These are phyloP conservation scores for Oxyteleia sp. DNA, from an alignment of 2,888 invertebrate genomes.

Conservation along the genomic window DNA sequence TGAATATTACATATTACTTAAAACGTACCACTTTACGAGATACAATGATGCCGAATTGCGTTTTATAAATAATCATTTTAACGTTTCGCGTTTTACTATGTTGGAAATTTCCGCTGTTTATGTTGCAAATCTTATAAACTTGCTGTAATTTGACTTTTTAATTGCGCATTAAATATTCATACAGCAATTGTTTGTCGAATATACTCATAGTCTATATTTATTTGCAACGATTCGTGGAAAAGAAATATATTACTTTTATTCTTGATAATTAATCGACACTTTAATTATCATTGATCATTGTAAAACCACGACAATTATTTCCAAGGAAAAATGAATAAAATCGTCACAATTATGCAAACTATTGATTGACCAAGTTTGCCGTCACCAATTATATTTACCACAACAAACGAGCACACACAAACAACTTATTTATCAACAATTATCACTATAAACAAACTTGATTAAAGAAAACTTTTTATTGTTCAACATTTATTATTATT, in stretches of 20 bases:
- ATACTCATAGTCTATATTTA: constrained; percentile 11
- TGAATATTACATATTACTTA: constrained; percentile 11
- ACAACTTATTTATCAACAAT: too few relatives aligned
- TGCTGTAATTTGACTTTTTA: not conserved
- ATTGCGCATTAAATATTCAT: constrained; percentile 4
- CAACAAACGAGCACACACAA: not conserved
- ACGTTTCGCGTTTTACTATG: not conserved
- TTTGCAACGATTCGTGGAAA: not conserved
- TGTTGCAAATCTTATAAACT: not conserved
- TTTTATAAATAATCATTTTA: constrained; percentile 13
- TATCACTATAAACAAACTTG: too few relatives aligned
- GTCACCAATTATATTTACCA: not conserved
- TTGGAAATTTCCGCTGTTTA: not conserved
- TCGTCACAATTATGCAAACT: constrained; percentile 37
- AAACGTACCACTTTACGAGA: not conserved
- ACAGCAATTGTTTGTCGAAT: constrained; percentile 12
- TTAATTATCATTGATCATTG: constrained; percentile 30
- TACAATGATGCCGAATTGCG: not conserved
- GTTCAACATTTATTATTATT: too few relatives aligned
- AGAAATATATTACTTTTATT: constrained; percentile 16
- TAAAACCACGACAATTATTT: constrained; percentile 25
- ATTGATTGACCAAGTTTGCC: constrained; percentile 12
- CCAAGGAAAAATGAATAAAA: constrained; percentile 30
- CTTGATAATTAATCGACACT: constrained; percentile 27
- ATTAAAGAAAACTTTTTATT: too few relatives aligned